A percentile compares a stretch with the other conserved stretches of the same genome.
Evolutionary conservation across 2,797 vertebrate genomes (phyloP).

Genomic region (Momotus momota): DNA sequence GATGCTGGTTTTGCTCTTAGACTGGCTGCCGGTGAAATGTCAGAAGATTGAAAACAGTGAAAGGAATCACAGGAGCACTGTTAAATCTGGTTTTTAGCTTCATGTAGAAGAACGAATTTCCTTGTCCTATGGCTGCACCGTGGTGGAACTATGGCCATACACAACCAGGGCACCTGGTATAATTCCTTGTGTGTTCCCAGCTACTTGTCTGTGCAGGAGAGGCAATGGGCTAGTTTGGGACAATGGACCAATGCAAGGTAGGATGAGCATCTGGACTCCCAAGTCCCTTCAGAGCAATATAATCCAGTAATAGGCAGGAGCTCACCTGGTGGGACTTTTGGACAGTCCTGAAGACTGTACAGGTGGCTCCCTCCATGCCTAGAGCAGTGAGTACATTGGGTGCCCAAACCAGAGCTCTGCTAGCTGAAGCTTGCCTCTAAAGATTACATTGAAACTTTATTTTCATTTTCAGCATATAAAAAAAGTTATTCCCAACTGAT

Average conservation of each 20-base stretch:
- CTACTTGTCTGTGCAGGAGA: accelerated
- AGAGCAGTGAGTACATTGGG: accelerated
- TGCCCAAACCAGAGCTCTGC: not conserved
- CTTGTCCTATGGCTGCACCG: not conserved
- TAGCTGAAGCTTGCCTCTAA: not conserved
- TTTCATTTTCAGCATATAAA: not conserved
- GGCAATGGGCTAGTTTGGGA: not conserved
- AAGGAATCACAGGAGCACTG: not conserved
- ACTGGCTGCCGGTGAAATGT: not conserved
- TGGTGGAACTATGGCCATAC: accelerated
- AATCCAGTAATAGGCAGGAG: not conserved
- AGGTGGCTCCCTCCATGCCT: not conserved
- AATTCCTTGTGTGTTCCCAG: accelerated
- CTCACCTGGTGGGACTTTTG: not conserved
- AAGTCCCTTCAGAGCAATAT: accelerated
- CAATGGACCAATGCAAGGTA: accelerated
- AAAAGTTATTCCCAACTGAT: not conserved
- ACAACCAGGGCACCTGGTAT: accelerated
- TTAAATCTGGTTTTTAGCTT: not conserved
- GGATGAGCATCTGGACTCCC: not conserved
- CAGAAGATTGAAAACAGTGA: not conserved
- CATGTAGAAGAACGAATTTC: not conserved
- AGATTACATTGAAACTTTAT: not conserved
- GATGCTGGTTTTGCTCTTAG: not conserved
- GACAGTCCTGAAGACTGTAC: accelerated